A percentile compares a stretch with the other conserved stretches of the same genome.
Conservation (phyloP, 1,140 invertebrate species). For the Drosophila azteca region DNA sequence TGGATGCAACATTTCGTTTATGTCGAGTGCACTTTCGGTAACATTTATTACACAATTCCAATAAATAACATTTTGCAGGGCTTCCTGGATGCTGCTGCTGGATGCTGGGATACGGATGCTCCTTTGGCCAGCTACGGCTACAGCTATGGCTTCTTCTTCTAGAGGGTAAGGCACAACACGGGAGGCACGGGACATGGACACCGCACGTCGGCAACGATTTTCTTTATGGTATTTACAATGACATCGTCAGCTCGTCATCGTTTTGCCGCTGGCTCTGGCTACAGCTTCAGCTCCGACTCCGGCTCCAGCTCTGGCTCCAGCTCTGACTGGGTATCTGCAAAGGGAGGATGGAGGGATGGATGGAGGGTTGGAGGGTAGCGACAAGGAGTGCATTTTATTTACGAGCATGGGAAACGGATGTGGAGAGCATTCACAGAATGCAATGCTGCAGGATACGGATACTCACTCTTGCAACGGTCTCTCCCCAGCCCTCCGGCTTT, state of each 20-base stretch:
- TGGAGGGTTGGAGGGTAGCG: background rate
- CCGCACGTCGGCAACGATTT: slow-evolving; percentile 66
- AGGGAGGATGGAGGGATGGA: background rate
- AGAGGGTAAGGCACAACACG: background rate
- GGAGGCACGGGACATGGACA: background rate
- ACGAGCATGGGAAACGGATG: slow-evolving; percentile 14
- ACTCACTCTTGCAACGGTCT: no score
- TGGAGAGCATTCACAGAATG: no score
- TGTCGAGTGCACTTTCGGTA: slow-evolving; percentile 75
- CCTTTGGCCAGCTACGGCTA: background rate
- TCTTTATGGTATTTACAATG: slow-evolving; percentile 77
- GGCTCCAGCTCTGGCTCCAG: no score
- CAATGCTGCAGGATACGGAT: no score
- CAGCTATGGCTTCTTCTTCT: no score
- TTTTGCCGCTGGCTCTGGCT: slow-evolving; percentile 54
- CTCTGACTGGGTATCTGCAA: no score
- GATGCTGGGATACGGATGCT: slow-evolving; percentile 20
- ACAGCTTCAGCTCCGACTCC: no score
- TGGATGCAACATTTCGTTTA: slow-evolving; percentile 65
- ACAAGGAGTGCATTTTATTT: slow-evolving; percentile 35
- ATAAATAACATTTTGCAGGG: slow-evolving; percentile 75
- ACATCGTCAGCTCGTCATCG: slow-evolving; percentile 77
- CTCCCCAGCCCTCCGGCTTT: no score
- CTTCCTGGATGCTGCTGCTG: slow-evolving; percentile 49
- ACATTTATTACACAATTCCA: slow-evolving; percentile 80